Evolutionary conservation across 2,888 invertebrate species (phyloP), one percentile per base, ranked within the genome.

Genomic region (Aporophyla nigra): DNA sequence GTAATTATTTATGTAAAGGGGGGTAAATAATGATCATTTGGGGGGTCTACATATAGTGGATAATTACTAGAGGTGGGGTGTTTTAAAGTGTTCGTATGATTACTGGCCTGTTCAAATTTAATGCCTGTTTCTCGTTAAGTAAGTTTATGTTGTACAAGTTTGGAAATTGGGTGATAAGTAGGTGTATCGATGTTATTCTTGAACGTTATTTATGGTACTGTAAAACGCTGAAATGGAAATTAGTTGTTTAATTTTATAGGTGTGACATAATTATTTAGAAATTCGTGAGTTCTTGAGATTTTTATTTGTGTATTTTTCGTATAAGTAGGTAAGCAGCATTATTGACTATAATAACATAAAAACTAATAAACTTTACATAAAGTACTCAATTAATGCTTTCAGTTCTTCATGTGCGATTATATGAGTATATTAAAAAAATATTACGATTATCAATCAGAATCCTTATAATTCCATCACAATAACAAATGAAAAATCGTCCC

Each of bases 21-120:
- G 66, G 61, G 75, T 77, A 79, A 75, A 40, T 76, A 79, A 73
- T 86, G 87, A 86, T 82, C 73, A 78, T 82, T 84, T 78, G 65
- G 78, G 74, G 80, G 94, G 74, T 93, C 94, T 88, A 76, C 67
- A 80, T 92, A 90, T 65, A 84, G 61, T 93, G 94, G 94, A 87
- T 87, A 78, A 81, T 88, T 89, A 88, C 88, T 91, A 89, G 89
- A 92, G 92, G 93, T 93, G 91, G 95, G 95, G 94, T 93, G 93
- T 94, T 95, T 95, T 93, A 94, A 95, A 96, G 96, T 95, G 94
- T 93, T 94, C 91, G 93, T 91, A 93, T 95, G 96, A 96, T 96
- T 95, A 95, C 94, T 91, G 93, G 93, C 90, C 93, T 94, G 96
- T 95, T 96, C 92, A 95, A 94, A 95, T 95, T 96, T 95, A 95